phyloP scores from a whole-genome alignment of 2,113 vertebrate species.

The Carlito syrichta region DNA sequence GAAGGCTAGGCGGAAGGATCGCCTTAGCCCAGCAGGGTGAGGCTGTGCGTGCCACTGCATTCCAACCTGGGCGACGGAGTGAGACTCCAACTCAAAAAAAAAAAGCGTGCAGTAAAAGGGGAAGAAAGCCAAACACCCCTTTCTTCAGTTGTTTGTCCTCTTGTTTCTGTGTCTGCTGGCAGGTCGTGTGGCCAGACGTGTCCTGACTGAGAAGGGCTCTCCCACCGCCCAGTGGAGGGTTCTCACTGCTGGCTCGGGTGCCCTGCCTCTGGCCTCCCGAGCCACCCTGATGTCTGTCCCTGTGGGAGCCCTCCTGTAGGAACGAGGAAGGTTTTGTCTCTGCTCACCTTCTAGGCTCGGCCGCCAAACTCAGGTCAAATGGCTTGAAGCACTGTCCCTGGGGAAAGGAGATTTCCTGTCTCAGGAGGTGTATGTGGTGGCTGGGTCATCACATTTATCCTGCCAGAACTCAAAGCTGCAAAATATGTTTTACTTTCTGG shows the following conservation, averaged over 20 bases:
- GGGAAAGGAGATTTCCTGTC: neutral
- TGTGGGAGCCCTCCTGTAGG: neutral
- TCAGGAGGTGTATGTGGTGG: too few relatives aligned
- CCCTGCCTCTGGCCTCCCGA: rapidly evolving
- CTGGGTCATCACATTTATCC: neutral
- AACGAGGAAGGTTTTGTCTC: neutral
- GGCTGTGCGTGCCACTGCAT: too few relatives aligned
- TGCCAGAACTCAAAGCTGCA: too few relatives aligned
- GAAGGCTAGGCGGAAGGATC: too few relatives aligned
- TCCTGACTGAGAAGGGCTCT: neutral
- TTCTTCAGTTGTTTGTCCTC: neutral
- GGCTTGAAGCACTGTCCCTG: too few relatives aligned
- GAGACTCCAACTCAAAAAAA: too few relatives aligned
- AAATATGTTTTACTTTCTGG: too few relatives aligned
- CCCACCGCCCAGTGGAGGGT: too few relatives aligned
- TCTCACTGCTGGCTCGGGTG: rapidly evolving
- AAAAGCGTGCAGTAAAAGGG: neutral
- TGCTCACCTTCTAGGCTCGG: neutral
- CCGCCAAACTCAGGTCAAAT: too few relatives aligned
- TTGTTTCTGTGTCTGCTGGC: neutral
- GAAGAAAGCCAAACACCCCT: neutral
- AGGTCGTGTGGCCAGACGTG: rapidly evolving
- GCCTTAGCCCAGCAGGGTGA: too few relatives aligned
- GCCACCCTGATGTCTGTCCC: neutral
- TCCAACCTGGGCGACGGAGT: too few relatives aligned